These are phyloP conservation scores for Notiomystis cincta DNA, from an alignment of 2,113 vertebrate genomes.

Conservation along the genomic window DNA sequence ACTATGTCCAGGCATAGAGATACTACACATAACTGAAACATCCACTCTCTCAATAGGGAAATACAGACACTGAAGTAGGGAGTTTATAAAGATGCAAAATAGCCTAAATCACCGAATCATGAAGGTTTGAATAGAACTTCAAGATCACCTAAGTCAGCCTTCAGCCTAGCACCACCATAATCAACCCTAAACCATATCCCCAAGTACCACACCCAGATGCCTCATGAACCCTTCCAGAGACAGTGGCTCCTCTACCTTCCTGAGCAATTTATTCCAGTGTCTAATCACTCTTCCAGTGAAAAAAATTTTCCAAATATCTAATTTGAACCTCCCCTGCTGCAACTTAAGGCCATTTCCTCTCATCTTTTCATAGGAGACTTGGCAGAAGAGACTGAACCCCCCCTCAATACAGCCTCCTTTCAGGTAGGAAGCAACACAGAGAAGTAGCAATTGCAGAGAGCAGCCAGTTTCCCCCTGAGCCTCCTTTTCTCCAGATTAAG, in stretches of 20 bases:
- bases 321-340: not conserved
- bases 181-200: not conserved
- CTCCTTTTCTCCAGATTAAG: not conserved
- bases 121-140: not conserved
- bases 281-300: not conserved
- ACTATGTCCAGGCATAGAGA: not conserved
- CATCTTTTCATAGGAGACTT: not conserved
- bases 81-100: not conserved
- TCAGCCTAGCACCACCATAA: not conserved
- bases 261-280: not conserved
- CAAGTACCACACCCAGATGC: not conserved
- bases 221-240: not conserved
- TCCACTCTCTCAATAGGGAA: not conserved
- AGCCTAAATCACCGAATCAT: not conserved
- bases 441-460: not conserved
- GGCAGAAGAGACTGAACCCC: not conserved
- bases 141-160: not conserved
- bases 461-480: accelerated
- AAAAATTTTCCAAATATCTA: not conserved
- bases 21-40: not conserved
- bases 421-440: not conserved
- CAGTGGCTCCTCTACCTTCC: not conserved
- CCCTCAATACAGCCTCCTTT: not conserved
- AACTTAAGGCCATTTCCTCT: not conserved
- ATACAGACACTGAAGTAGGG: not conserved